Percentiles rank a stretch among this genome's conserved stretches.
phyloP scores from a whole-genome alignment of 2,888 invertebrate genomes.

The Leptogaster cylindrica region DNA sequence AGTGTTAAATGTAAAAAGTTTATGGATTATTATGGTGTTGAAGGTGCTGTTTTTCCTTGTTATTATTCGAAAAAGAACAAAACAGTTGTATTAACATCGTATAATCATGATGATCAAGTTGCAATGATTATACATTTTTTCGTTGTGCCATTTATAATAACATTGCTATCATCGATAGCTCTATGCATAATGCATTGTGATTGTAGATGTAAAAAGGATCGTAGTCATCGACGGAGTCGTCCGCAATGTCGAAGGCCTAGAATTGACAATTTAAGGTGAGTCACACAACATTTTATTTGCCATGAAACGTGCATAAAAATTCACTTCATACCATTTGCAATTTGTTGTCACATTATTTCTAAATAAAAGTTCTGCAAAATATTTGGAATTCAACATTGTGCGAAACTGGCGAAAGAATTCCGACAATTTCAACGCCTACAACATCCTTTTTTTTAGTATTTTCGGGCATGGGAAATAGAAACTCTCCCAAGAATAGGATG shows the following conservation, averaged over 20 bases:
- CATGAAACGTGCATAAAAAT: no score
- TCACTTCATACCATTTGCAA: no score
- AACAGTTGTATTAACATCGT: constrained; percentile 81
- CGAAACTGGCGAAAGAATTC: no score
- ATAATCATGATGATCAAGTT: constrained; percentile 82
- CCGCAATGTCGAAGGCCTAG: constrained; percentile 66
- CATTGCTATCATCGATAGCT: constrained; percentile 82
- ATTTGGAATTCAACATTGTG: no score
- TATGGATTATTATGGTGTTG: constrained; percentile 75
- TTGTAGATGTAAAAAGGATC: constrained; percentile 73
- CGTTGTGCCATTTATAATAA: constrained; percentile 83
- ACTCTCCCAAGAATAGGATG: no score
- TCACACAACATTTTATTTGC: no score
- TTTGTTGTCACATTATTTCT: no score
- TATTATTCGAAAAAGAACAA: constrained; percentile 85
- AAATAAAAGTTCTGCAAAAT: no score
- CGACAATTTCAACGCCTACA: no score
- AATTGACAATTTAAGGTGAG: constrained; percentile 67
- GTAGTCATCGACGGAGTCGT: constrained; percentile 69
- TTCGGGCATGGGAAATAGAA: no score
- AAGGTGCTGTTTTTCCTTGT: constrained; percentile 81
- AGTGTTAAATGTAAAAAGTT: constrained; percentile 82
- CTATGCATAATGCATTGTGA: constrained; percentile 88
- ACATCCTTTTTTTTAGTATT: no score
- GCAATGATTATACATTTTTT: constrained; percentile 83